Conservation (phyloP, 2,113 vertebrate genomes). For the Aptenodytes patagonicus region DNA sequence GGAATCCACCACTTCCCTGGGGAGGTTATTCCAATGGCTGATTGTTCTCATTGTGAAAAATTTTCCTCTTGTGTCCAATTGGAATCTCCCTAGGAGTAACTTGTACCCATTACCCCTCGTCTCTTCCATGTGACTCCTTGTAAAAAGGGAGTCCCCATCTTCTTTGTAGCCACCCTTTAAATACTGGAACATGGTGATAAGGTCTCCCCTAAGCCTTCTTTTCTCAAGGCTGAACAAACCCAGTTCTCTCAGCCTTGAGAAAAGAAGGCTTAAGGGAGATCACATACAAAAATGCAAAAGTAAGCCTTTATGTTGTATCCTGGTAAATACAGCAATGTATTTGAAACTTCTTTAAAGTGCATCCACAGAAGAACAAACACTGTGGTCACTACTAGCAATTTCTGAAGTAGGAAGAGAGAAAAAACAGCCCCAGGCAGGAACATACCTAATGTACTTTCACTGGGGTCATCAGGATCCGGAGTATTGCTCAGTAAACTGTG, state of each 20-base stretch:
- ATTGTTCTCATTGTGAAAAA: neutral
- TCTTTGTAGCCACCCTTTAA: neutral
- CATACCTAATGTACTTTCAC: conserved; percentile 84
- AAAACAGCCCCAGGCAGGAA: neutral
- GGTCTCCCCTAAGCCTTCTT: too few relatives aligned
- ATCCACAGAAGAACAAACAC: neutral
- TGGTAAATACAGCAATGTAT: neutral
- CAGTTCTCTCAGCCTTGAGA: neutral
- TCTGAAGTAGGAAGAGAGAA: neutral
- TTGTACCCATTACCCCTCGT: neutral
- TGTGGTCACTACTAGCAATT: neutral
- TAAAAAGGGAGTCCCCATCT: neutral
- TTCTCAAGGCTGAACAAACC: neutral
- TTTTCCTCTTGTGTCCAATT: neutral
- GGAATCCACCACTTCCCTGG: neutral
- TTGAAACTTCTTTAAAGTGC: neutral
- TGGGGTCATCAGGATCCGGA: conserved; percentile 85
- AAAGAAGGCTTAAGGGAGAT: neutral
- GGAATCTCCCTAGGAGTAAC: neutral
- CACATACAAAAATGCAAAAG: neutral
- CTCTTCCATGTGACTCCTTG: neutral
- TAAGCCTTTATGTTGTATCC: neutral
- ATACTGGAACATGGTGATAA: neutral
- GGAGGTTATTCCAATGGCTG: neutral
- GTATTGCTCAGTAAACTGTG: conserved; percentile 88